These are phyloP conservation scores for Podiceps cristatus DNA, from an alignment of 2,113 vertebrate genomes.

Conservation along the genomic window DNA sequence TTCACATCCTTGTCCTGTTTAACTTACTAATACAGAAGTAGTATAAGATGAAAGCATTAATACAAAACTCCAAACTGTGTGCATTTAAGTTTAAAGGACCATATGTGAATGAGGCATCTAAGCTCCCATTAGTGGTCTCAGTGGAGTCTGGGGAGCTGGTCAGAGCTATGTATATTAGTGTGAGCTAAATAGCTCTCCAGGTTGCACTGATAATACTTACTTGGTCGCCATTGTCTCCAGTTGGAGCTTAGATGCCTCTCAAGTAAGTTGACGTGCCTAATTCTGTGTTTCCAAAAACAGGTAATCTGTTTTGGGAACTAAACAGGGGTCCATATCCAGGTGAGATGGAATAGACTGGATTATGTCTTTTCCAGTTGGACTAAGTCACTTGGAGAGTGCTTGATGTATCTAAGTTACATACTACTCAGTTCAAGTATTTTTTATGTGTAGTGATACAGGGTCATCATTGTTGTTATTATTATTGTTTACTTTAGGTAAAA, in stretches of 20 bases:
- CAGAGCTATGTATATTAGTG: background rate
- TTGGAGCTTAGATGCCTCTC: background rate
- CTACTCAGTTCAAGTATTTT: background rate
- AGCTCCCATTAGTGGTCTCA: background rate
- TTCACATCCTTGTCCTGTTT: background rate
- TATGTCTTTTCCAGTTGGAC: background rate
- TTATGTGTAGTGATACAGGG: background rate
- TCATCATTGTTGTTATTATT: background rate
- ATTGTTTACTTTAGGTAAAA: background rate
- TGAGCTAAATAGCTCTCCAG: background rate
- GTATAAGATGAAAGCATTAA: background rate
- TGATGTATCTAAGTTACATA: background rate
- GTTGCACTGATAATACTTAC: background rate
- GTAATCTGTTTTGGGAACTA: background rate
- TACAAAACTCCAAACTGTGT: background rate
- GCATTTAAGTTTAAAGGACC: background rate
- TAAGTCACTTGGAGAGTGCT: background rate
- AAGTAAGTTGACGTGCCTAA: background rate
- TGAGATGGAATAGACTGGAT: background rate
- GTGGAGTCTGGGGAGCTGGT: background rate
- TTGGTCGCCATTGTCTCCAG: background rate
- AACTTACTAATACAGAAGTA: background rate
- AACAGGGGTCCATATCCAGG: background rate
- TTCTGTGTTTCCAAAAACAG: background rate
- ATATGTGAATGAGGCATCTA: background rate